A percentile compares a stretch with the other conserved stretches of the same genome.
Conservation (phyloP, 2,888 invertebrate genomes). For the Parnassius orleans region DNA sequence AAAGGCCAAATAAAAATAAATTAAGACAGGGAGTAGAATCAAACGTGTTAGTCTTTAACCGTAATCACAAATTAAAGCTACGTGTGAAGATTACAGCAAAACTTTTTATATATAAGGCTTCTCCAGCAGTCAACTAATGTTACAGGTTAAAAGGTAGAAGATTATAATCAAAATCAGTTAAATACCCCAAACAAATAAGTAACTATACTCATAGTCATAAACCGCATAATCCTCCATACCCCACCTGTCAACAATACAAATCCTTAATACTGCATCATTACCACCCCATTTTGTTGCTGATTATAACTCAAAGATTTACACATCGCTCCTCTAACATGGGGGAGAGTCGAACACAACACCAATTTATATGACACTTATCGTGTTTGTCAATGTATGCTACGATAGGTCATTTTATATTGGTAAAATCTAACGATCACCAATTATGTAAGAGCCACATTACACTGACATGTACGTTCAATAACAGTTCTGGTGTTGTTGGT, state of each 20-base stretch:
- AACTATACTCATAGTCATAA: slow-evolving; percentile 38
- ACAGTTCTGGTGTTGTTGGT: slow-evolving; percentile 41
- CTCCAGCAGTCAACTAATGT: too few relatives aligned
- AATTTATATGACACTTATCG: slow-evolving; percentile 30
- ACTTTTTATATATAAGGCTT: too few relatives aligned
- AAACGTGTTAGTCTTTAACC: too few relatives aligned
- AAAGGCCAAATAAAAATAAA: too few relatives aligned
- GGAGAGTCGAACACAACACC: slow-evolving; percentile 37
- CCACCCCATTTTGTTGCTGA: slow-evolving; percentile 61
- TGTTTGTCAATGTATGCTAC: slow-evolving; percentile 18
- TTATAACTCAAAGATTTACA: slow-evolving; percentile 70
- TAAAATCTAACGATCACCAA: slow-evolving; percentile 5
- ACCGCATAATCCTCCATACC: slow-evolving; percentile 44
- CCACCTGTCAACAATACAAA: slow-evolving; percentile 64
- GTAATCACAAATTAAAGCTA: too few relatives aligned
- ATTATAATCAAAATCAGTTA: background rate
- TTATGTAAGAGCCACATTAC: slow-evolving; percentile 8
- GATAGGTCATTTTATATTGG: slow-evolving; percentile 43
- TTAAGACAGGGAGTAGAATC: too few relatives aligned
- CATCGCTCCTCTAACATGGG: slow-evolving; percentile 57
- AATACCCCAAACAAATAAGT: slow-evolving; percentile 2
- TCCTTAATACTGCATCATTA: slow-evolving; percentile 67
- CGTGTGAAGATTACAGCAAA: too few relatives aligned
- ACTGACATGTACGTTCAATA: background rate
- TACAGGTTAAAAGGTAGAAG: too few relatives aligned